These are phyloP conservation scores for Equus quagga DNA, from an alignment of 2,113 vertebrate species.

Conservation along the genomic window DNA sequence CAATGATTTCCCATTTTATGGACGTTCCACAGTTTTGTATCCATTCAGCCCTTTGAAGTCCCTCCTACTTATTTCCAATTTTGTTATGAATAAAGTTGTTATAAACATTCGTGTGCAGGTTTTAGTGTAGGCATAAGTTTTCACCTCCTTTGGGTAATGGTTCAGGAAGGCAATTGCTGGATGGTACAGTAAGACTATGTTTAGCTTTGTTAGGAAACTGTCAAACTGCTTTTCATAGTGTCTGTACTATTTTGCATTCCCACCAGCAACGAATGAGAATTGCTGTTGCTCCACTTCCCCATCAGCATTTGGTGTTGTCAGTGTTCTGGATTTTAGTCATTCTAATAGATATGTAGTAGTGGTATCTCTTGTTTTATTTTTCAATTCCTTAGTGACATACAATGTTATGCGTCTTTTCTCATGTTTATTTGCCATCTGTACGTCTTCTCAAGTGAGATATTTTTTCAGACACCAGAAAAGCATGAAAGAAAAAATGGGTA, in stretches of 20 bases:
- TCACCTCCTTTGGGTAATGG: not conserved
- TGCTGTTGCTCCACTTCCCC: not conserved
- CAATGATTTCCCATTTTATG: not conserved
- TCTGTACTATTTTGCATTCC: not conserved
- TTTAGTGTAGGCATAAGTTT: not conserved
- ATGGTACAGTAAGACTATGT: not conserved
- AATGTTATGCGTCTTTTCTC: not conserved
- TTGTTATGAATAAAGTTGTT: not conserved
- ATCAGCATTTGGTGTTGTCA: not conserved
- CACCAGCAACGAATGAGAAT: not conserved
- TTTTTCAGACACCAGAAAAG: not conserved
- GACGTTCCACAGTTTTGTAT: not conserved
- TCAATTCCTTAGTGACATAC: not conserved
- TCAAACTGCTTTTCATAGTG: not conserved
- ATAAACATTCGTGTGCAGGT: not conserved
- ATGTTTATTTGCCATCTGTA: not conserved
- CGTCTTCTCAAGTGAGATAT: not conserved
- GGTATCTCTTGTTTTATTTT: not conserved
- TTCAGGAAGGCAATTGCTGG: not conserved
- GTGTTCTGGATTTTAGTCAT: not conserved
- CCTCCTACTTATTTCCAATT: not conserved
- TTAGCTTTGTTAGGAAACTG: not conserved
- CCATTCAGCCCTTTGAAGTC: not conserved
- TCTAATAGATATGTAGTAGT: not conserved
- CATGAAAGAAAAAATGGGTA: not conserved